These are phyloP conservation scores for Lepilemur septentrionalis DNA, from an alignment of 2,797 vertebrate species.

Conservation along the genomic window DNA sequence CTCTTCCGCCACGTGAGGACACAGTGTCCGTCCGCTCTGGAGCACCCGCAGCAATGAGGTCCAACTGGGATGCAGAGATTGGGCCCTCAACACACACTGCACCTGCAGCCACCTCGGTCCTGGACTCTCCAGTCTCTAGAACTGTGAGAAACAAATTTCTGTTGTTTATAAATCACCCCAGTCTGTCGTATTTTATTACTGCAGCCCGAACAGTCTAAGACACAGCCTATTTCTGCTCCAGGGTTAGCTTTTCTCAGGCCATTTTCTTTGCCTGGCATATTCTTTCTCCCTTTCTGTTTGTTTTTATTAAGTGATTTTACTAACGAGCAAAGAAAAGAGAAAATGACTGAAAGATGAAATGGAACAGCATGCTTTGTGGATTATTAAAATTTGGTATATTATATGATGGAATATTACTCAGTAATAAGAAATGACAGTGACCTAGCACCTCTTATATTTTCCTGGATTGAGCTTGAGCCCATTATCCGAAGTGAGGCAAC, in stretches of 20 bases:
- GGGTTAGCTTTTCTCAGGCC: neutral
- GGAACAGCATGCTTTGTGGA: neutral
- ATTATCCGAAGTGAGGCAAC: too few species aligned
- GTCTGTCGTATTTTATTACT: neutral
- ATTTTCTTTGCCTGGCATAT: neutral
- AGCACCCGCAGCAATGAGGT: rapidly evolving
- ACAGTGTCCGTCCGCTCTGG: neutral
- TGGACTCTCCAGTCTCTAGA: neutral
- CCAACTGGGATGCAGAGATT: neutral
- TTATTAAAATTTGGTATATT: too few species aligned
- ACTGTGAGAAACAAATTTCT: neutral
- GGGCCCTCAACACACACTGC: neutral
- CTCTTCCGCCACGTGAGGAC: neutral
- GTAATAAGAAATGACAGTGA: too few species aligned
- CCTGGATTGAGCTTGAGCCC: too few species aligned
- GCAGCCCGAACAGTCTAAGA: neutral
- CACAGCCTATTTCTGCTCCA: neutral
- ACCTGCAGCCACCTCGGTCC: neutral
- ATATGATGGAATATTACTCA: too few species aligned
- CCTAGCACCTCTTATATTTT: too few species aligned
- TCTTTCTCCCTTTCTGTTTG: neutral
- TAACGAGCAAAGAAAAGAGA: neutral
- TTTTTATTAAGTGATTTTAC: neutral
- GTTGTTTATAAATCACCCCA: neutral
- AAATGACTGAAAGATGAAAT: neutral